Conservation (phyloP, 2,888 invertebrate genomes). For the Platynereis dumerilii region DNA sequence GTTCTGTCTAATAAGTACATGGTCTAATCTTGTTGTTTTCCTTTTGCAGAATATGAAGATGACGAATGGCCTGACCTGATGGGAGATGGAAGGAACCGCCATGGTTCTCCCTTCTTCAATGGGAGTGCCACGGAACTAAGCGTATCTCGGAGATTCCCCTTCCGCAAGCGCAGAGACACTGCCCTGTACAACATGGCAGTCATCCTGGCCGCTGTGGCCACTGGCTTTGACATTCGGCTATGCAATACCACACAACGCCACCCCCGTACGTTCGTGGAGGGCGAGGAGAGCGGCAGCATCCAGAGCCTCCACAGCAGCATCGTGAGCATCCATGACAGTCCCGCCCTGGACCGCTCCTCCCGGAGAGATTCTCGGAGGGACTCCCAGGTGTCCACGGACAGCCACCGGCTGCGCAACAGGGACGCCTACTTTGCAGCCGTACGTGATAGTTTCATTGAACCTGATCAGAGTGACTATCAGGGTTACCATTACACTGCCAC, state of each 20-base stretch:
- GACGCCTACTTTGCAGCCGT: conserved; percentile 61
- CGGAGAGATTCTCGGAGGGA: neutral
- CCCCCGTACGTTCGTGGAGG: conserved; percentile 45
- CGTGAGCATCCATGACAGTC: neutral
- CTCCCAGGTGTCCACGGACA: neutral
- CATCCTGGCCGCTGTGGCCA: conserved; percentile 83
- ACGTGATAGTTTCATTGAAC: conserved; percentile 56
- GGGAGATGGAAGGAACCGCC: conserved; percentile 47
- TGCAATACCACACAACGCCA: conserved; percentile 70
- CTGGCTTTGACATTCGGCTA: conserved; percentile 89
- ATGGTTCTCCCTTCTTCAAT: conserved; percentile 72
- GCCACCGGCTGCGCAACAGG: conserved; percentile 42
- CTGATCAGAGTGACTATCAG: conserved; percentile 48
- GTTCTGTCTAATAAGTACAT: too few species aligned
- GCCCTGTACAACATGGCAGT: conserved; percentile 88
- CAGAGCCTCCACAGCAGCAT: neutral
- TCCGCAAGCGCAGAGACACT: conserved; percentile 67
- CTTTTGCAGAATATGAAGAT: conserved; percentile 59
- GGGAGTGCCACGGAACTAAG: conserved; percentile 62
- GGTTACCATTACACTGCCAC: conserved; percentile 40
- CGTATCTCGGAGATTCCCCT: conserved; percentile 32
- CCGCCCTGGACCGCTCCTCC: neutral
- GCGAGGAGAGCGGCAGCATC: conserved; percentile 24
- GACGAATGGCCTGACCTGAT: conserved; percentile 60
- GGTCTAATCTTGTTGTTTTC: neutral